phyloP scores from a whole-genome alignment of 2,113 vertebrate species.

The Zapus hudsonius region DNA sequence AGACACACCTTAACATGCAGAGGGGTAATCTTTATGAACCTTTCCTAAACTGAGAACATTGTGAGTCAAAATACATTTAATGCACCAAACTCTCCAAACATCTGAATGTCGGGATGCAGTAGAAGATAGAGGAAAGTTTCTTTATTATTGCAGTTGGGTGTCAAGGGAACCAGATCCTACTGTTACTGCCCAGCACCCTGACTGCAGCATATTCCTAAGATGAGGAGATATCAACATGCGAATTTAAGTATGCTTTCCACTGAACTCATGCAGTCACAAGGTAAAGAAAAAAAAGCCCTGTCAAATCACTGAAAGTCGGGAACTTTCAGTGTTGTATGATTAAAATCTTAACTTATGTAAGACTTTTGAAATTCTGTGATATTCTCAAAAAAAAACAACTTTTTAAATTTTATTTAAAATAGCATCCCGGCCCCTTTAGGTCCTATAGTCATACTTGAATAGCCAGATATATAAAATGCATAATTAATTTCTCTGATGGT shows the following conservation, averaged over 20 bases:
- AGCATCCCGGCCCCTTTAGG: background rate
- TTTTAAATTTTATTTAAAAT: background rate
- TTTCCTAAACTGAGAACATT: background rate
- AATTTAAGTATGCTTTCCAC: too few relatives aligned
- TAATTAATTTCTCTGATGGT: background rate
- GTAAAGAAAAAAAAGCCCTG: background rate
- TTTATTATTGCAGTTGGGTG: background rate
- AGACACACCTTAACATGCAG: background rate
- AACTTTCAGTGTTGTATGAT: background rate
- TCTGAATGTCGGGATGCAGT: background rate
- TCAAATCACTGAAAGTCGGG: background rate
- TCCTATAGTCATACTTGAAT: background rate
- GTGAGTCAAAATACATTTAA: background rate
- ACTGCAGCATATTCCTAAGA: background rate
- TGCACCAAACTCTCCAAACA: background rate
- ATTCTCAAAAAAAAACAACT: background rate
- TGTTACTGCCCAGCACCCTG: background rate
- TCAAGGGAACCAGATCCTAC: too few relatives aligned
- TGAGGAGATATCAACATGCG: background rate
- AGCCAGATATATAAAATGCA: background rate
- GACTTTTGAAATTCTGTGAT: background rate
- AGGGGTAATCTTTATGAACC: background rate
- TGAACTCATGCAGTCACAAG: background rate
- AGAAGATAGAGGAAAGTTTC: rapidly evolving
- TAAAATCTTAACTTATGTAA: background rate